A percentile compares a stretch with the other conserved stretches of the same genome.
phyloP scores from a whole-genome alignment of 2,797 vertebrate genomes.

The Todus mexicanus region DNA sequence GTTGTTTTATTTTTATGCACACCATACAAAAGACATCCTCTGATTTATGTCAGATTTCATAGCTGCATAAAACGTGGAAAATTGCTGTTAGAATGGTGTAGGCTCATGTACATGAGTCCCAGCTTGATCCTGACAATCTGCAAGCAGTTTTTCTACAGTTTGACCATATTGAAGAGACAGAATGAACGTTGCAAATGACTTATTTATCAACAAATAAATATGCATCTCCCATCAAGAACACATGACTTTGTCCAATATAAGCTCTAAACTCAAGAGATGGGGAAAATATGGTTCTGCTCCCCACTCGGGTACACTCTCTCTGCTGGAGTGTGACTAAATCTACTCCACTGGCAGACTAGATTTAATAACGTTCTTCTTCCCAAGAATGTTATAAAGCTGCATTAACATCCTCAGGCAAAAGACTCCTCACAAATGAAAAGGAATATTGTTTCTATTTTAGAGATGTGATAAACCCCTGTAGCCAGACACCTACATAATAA shows the following conservation, averaged over 20 bases:
- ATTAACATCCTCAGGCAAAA: conserved; percentile 59
- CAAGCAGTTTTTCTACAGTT: neutral
- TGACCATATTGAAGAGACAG: neutral
- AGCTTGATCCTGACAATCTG: neutral
- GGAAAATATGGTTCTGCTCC: neutral
- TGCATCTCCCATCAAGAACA: neutral
- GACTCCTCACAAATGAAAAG: conserved; percentile 49
- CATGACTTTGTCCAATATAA: neutral
- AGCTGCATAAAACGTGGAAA: neutral
- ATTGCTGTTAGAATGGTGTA: neutral
- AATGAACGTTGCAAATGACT: neutral
- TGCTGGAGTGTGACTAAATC: conserved; percentile 16
- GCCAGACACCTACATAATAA: conserved; percentile 11
- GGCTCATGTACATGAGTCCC: neutral
- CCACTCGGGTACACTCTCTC: neutral
- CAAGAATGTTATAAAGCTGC: conserved; percentile 29
- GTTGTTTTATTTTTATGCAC: neutral
- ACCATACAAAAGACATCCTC: neutral
- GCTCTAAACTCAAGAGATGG: neutral
- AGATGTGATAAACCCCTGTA: conserved; percentile 8
- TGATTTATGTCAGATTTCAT: neutral
- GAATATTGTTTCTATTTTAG: conserved; percentile 58
- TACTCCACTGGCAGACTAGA: neutral
- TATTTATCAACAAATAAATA: neutral
- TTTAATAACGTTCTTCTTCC: conserved; percentile 25